phyloP scores from a whole-genome alignment of 2,888 invertebrate species.

The Drosophila putrida region DNA sequence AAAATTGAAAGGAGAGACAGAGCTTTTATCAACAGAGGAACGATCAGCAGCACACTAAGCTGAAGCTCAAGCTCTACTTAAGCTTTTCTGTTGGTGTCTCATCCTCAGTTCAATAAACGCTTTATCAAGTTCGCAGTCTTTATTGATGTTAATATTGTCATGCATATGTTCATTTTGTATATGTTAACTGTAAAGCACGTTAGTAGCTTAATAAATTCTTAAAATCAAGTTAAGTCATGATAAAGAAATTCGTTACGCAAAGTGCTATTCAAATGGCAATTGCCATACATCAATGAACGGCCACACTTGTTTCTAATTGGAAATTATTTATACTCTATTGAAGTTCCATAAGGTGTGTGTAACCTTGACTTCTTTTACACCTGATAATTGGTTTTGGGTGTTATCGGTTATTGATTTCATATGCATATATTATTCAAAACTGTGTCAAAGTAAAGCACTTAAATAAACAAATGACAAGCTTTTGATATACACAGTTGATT shows the following conservation, averaged over 20 bases:
- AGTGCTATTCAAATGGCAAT: constrained; percentile 39
- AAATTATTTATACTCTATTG: constrained; percentile 4
- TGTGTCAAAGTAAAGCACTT: constrained; percentile 22
- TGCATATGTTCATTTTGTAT: constrained; percentile 29
- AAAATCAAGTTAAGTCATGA: constrained; percentile 3
- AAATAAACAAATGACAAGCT: constrained; percentile 33
- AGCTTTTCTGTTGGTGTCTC: constrained; percentile 3
- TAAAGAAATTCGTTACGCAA: constrained; percentile 23
- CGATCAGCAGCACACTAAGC: constrained; percentile 17
- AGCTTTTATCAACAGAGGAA: constrained; percentile 28
- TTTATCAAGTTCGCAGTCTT: constrained; percentile 46
- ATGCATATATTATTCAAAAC: constrained; percentile 27
- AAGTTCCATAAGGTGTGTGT: constrained; percentile 3
- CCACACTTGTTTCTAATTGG: constrained; percentile 9
- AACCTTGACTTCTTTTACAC: constrained; percentile 26
- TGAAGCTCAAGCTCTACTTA: constrained; percentile 11
- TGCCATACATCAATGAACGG: neutral
- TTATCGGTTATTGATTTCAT: constrained; percentile 49
- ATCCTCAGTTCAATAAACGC: constrained; percentile 58
- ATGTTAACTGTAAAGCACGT: constrained; percentile 25
- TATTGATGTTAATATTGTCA: constrained; percentile 31
- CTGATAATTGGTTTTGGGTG: constrained; percentile 5
- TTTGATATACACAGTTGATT: neutral
- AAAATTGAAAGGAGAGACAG: too few relatives aligned
- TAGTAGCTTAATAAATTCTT: constrained; percentile 20